Base-by-base conservation (phyloP, 2,113 vertebrate species). In the Dascyllus trimaculatus region DNA sequence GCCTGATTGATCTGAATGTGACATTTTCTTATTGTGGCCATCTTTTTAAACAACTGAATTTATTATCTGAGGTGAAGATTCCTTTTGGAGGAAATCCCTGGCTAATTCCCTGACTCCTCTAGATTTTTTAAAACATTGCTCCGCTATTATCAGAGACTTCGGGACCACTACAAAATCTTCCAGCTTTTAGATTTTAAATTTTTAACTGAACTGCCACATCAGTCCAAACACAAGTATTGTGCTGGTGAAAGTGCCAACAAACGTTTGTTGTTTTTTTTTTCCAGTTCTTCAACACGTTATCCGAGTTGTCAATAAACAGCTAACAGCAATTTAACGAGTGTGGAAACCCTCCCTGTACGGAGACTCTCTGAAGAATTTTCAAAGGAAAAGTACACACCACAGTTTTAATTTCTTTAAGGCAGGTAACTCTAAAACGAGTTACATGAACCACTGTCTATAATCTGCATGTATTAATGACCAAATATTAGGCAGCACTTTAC, bases 351-450 rank as follows among this genome's bases (percentile, higher is more conserved):
- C 1, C 11, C 53, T n/a, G 17, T 7, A 24, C n/a, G 61, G 5
- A 52, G 5, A 62, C 9, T 25, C 8, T 18, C 22, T n/a, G 6
- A 51, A 17, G n/a, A 51, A 51, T n/a, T 10, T n/a, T 21, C 5
- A 19, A 19, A 17, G 9, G 48, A 0, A 21, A 43, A 25, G 15
- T 24, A 57, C 26, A 43, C 19, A 45, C 26, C 17, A 73, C 38
- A 48, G 8, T 48, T 61, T 57, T 0, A 24, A 25, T 52, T n/a
- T 64, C 24, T 78, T 15, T 46, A 3, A 29, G 14, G 5, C 43
- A 57, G 14, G 29, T 18, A 45, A 69, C 57, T 67, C 40, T 58
- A 51, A 61, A 74, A 66, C 53, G 15, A 57, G 52, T 73, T 32
- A 62, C 22, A n/a, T 48, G 59, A 54, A 60, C 7, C n/a, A 63